Percentiles rank a stretch among this genome's conserved stretches.
Conservation (phyloP, 2,113 vertebrate genomes). For the Suricata suricatta region DNA sequence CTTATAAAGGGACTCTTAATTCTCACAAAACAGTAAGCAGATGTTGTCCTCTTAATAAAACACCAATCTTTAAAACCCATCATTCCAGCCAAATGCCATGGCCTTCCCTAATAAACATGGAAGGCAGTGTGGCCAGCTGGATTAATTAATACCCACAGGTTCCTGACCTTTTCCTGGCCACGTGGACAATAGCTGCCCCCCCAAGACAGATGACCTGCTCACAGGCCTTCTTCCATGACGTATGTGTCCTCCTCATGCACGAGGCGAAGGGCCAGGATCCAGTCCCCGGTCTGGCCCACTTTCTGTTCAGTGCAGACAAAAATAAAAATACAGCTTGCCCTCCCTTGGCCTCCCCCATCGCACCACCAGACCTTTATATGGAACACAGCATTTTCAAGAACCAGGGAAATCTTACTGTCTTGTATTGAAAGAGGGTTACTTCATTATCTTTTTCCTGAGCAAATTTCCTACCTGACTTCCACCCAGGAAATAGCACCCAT, state of each 20-base stretch:
- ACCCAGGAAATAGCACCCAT: background rate
- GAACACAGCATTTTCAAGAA: background rate
- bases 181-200: conserved; percentile 75
- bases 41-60: conserved; percentile 80
- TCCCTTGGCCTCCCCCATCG: background rate
- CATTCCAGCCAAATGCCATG: conserved; percentile 80
- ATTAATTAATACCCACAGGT: conserved; percentile 86
- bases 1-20: conserved; percentile 13
- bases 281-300: background rate
- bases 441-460: background rate
- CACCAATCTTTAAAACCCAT: conserved; percentile 80
- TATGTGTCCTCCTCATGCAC: conserved; percentile 69
- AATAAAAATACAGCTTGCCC: background rate
- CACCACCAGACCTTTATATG: background rate
- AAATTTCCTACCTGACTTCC: accelerated
- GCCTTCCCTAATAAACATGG: conserved; percentile 80
- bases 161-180: conserved; percentile 84
- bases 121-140: conserved; percentile 82
- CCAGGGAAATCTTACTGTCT: background rate
- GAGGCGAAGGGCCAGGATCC: background rate
- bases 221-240: conserved; percentile 70
- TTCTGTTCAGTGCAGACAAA: conserved; percentile 31
- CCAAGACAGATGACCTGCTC: conserved; percentile 84
- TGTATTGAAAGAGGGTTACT: background rate
- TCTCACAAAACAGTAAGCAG: conserved; percentile 74